Evolutionary conservation across 2,113 vertebrate genomes (phyloP).

Genomic region (Cheirogaleus medius): DNA sequence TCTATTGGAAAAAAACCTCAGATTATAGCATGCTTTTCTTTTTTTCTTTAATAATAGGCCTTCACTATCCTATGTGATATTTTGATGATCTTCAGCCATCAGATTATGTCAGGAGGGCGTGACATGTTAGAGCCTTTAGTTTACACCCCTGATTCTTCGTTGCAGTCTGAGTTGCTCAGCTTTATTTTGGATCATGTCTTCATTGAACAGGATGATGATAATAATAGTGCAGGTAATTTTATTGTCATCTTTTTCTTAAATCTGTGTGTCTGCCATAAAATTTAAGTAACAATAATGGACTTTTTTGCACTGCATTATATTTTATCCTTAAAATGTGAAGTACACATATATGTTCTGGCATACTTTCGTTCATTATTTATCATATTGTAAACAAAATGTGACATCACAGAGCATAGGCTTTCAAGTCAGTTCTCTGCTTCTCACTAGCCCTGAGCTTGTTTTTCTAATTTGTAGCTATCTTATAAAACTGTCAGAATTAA

Average conservation of each 20-base stretch:
- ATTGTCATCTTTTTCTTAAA: constrained; percentile 24
- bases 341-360: neutral
- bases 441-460: neutral
- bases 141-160: constrained; percentile 95
- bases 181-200: constrained; percentile 99
- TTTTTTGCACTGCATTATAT: neutral
- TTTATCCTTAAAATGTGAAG: constrained; percentile 32
- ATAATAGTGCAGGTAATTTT: constrained; percentile 93
- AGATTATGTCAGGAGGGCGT: constrained; percentile 97
- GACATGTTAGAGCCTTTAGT: constrained; percentile 96
- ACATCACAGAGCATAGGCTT: neutral
- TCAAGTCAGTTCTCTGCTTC: neutral
- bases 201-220: constrained; percentile 98
- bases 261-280: neutral
- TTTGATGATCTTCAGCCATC: constrained; percentile 99
- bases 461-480: constrained; percentile 20
- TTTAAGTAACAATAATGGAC: neutral
- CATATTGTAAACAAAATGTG: neutral
- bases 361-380: neutral
- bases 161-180: constrained; percentile 96
- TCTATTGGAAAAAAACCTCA: constrained; percentile 3
- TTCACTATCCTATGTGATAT: constrained; percentile 98
- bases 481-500: neutral
- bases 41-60: constrained; percentile 85
- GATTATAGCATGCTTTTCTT: constrained; percentile 36